phyloP scores from a whole-genome alignment of 2,888 invertebrate genomes.

The Sussaba pulchella region DNA sequence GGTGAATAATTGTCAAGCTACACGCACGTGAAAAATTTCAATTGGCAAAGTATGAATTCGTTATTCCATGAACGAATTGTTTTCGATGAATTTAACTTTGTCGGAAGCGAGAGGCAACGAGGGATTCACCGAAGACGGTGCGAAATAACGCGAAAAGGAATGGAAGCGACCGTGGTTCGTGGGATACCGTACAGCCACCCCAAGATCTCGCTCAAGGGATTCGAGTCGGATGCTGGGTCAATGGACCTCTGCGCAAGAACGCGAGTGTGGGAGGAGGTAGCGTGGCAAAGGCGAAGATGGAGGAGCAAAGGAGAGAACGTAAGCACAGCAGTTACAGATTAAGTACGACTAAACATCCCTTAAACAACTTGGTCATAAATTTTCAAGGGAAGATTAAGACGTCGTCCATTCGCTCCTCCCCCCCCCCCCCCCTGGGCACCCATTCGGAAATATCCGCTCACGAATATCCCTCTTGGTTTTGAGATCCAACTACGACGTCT shows the following conservation, averaged over 20 bases:
- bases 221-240: conserved; percentile 18
- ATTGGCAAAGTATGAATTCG: neutral
- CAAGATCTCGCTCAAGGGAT: neutral
- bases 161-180: conserved; percentile 50
- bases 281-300: conserved; percentile 36
- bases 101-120: neutral
- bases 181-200: conserved; percentile 53
- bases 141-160: neutral
- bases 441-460: conserved; percentile 42
- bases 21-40: neutral
- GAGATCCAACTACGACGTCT: conserved; percentile 31
- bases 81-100: neutral
- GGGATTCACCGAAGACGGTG: neutral
- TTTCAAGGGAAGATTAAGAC: conserved; percentile 77
- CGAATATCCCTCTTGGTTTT: conserved; percentile 36
- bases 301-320: conserved; percentile 56
- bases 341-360: conserved; percentile 79
- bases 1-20: neutral
- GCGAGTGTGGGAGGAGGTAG: neutral
- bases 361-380: conserved; percentile 79
- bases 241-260: neutral
- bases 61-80: neutral
- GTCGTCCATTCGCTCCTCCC: conserved; percentile 63
- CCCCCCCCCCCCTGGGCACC: conserved; percentile 19
- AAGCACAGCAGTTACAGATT: conserved; percentile 77